Base-by-base conservation (phyloP, 2,797 vertebrate species). In the Xenopus petersii region DNA sequence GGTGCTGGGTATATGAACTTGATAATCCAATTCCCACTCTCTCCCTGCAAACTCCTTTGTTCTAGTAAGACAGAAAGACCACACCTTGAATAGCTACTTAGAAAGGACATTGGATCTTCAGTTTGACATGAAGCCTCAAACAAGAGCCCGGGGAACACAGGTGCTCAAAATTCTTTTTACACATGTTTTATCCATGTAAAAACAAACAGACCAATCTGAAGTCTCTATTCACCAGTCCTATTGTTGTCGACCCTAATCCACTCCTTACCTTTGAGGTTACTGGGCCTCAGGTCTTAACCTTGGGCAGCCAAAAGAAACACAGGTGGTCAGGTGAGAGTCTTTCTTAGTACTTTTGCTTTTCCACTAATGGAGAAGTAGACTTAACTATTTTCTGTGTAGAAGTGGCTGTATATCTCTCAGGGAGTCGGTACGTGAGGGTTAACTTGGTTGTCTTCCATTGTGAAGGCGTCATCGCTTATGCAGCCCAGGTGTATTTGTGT, bases 401-500 rank as follows among this genome's bases (percentile, higher is more conserved):
- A 12, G 49, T 51, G 11, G 49, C 9, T 15, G 4, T 51, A 51
- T 51, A 3, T 42, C 6, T 42, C 36, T 42, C 5, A 42, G 36
- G 36, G 5, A 42, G 36, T 42, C 36, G 8, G 36, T 42, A 10
- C 49, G 54, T 6, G 67, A 67, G 76, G 54, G 76, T 79, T 74
- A 79, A 79, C 16, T 24, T 42, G 59, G 48, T 49, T 8, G 55
- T 46, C 46, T 47, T 21, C 17, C 59, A 30, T 55, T 46, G 26
- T 47, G 49, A 5, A 73, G 71, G 61, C 48, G 65, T 59, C 66
- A 74, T 60, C 24, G 71, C 66, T 74, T 42, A 65, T 70, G 46
- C 71, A 74, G 17, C 47, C 75, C 76, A 79, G 76, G 76, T 79
- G 76, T 79, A 79, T 79, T 79, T 79, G 76, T 74, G 61, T 74